Evolutionary conservation across 1,140 invertebrate species (phyloP).

Genomic region (Rhopalosiphum maidis): DNA sequence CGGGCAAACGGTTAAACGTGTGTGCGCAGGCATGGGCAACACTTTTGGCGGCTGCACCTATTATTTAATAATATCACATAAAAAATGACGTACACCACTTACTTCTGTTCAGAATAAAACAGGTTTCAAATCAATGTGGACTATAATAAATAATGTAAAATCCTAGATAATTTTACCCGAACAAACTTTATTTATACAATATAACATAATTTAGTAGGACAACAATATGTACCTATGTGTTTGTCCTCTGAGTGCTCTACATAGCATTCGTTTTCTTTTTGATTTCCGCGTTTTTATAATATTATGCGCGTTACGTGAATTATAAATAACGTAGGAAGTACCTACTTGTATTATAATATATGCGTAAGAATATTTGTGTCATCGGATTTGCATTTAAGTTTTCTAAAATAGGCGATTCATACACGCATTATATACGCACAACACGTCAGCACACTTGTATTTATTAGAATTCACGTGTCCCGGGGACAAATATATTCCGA

Average conservation of each 20-base stretch:
- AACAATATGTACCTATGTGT: background rate
- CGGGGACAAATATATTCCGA: background rate
- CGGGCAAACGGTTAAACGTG: background rate
- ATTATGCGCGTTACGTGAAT: background rate
- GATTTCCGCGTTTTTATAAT: background rate
- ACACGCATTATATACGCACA: background rate
- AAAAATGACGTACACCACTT: background rate
- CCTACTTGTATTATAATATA: background rate
- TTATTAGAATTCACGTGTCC: background rate
- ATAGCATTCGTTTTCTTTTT: no score
- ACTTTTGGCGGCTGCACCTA: background rate
- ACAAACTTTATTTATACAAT: background rate
- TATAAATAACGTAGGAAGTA: slow-evolving; percentile 16
- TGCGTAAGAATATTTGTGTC: background rate
- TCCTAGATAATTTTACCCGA: background rate
- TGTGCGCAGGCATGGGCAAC: background rate
- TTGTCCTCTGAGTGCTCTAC: background rate
- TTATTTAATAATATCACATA: background rate
- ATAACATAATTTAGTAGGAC: background rate
- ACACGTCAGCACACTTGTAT: background rate
- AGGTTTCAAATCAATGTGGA: background rate
- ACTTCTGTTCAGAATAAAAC: background rate
- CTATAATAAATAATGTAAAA: background rate
- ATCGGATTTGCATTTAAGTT: background rate
- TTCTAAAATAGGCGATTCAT: background rate